phyloP scores from a whole-genome alignment of 2,113 vertebrate genomes.

The Lipophrys pholis region DNA sequence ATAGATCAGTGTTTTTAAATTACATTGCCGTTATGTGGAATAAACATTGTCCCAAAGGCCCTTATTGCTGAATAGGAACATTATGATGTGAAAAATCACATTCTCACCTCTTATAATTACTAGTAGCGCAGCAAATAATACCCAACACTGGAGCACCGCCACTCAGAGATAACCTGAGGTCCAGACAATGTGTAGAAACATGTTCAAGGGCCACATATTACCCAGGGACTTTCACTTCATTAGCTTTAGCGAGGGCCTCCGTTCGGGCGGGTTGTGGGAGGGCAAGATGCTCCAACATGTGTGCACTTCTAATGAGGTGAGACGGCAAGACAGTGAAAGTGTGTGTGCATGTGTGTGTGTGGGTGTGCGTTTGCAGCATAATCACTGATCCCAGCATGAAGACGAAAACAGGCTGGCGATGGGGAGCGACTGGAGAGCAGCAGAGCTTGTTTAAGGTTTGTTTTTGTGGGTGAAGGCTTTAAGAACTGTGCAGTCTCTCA shows the following conservation, averaged over 20 bases:
- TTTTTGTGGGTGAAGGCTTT: too few relatives aligned
- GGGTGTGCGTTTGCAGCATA: too few relatives aligned
- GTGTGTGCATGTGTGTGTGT: slow-evolving; percentile 37
- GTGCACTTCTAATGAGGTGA: slow-evolving; percentile 60
- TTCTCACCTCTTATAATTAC: slow-evolving; percentile 48
- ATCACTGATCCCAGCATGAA: too few relatives aligned
- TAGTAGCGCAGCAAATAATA: slow-evolving; percentile 11
- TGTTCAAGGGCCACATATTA: slow-evolving; percentile 47
- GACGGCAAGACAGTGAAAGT: slow-evolving; percentile 22
- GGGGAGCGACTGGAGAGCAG: too few relatives aligned
- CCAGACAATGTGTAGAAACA: slow-evolving; percentile 24
- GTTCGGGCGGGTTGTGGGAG: slow-evolving; percentile 45
- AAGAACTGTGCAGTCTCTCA: too few relatives aligned
- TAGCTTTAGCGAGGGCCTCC: slow-evolving; percentile 50
- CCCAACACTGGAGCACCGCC: neutral
- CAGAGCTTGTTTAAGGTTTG: too few relatives aligned
- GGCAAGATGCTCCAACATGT: slow-evolving; percentile 38
- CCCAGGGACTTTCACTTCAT: slow-evolving; percentile 59
- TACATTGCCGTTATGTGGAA: slow-evolving; percentile 22
- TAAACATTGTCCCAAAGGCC: slow-evolving; percentile 14
- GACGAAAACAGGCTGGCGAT: too few relatives aligned
- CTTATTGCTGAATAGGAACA: neutral
- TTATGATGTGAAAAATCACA: slow-evolving; percentile 33
- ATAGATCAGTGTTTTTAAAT: slow-evolving; percentile 20
- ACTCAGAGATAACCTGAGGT: neutral